These are phyloP conservation scores for Charanyca ferruginea DNA, from an alignment of 2,888 invertebrate species.

Conservation along the genomic window DNA sequence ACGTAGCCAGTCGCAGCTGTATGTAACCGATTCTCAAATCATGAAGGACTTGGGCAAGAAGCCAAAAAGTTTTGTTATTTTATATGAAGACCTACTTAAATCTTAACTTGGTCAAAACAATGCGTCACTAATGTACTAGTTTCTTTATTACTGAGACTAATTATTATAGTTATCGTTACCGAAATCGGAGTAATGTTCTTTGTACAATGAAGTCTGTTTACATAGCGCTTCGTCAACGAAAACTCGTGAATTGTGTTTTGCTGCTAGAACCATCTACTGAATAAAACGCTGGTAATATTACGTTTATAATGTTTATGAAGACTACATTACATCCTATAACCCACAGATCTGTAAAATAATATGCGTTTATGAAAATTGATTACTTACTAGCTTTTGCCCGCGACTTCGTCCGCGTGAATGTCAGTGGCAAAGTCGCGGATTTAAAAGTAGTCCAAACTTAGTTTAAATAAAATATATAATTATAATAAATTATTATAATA, in stretches of 20 bases:
- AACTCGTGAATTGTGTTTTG: neutral
- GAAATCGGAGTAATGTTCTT: constrained; percentile 25
- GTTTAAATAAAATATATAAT: no score
- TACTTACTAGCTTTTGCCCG: no score
- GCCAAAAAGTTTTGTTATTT: constrained; percentile 10
- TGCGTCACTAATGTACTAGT: constrained; percentile 35
- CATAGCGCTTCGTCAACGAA: constrained; percentile 11
- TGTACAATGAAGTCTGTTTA: constrained; percentile 6
- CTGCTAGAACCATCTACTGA: neutral
- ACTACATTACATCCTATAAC: no score
- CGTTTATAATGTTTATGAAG: no score
- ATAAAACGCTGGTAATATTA: no score
- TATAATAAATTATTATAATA: no score
- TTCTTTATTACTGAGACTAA: constrained; percentile 36
- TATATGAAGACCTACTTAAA: constrained; percentile 21
- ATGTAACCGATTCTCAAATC: neutral
- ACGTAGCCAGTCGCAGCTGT: neutral
- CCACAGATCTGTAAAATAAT: no score
- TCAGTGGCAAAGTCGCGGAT: no score
- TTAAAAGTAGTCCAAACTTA: no score
- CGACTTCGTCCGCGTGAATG: no score
- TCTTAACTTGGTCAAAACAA: constrained; percentile 20
- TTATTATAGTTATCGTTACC: constrained; percentile 13
- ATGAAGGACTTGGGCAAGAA: constrained; percentile 1
- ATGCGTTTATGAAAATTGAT: no score